Conservation (phyloP, 2,797 vertebrate genomes). For the Lithobates pipiens region DNA sequence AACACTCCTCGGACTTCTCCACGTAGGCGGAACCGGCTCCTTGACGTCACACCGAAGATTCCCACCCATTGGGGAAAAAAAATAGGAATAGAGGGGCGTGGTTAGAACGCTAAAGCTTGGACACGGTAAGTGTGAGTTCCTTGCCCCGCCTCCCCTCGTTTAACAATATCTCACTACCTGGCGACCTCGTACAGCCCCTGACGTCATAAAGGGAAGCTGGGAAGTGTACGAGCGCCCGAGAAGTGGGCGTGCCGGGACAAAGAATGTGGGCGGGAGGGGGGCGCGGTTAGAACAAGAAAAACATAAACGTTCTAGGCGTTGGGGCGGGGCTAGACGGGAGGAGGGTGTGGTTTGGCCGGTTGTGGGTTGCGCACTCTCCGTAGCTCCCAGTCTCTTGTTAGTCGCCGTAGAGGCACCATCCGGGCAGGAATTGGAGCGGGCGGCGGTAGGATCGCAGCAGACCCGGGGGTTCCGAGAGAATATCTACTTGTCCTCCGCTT, state of each 20-base stretch:
- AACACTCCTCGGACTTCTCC: not conserved
- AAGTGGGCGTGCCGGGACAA: not conserved
- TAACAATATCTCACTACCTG: not conserved
- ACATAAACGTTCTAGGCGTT: not conserved
- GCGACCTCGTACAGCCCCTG: not conserved
- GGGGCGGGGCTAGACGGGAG: not conserved
- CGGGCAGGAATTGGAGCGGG: constrained; percentile 15
- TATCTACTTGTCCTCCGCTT: too few relatives aligned
- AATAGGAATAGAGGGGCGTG: not conserved
- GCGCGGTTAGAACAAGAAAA: not conserved
- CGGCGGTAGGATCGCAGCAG: not conserved
- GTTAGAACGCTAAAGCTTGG: not conserved
- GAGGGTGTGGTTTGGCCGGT: constrained; percentile 21
- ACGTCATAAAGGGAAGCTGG: not conserved
- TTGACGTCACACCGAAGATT: not conserved
- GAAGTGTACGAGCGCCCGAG: not conserved
- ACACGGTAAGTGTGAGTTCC: not conserved
- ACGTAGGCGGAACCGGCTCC: not conserved
- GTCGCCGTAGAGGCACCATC: constrained; percentile 39
- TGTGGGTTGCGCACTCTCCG: constrained; percentile 48
- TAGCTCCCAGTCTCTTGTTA: constrained; percentile 43
- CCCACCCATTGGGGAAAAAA: not conserved
- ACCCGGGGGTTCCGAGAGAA: not conserved
- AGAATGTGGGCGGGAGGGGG: not conserved
- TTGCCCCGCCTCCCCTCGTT: not conserved